These are phyloP conservation scores for Dendroctonus valens DNA, from an alignment of 1,140 invertebrate genomes.

Conservation along the genomic window DNA sequence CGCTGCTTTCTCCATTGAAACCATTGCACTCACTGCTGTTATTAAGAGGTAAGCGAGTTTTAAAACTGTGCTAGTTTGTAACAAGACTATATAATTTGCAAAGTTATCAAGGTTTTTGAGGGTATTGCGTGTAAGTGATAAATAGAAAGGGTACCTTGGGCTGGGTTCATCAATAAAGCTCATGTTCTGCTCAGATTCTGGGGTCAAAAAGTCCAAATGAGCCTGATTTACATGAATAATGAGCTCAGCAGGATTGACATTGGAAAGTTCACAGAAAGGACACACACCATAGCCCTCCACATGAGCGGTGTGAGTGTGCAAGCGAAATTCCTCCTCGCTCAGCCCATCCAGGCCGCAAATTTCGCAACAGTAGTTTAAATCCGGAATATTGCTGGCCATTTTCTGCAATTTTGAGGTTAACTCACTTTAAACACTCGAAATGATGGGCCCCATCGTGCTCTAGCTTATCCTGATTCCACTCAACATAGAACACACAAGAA, in stretches of 20 bases:
- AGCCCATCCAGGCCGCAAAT: conserved; percentile 79
- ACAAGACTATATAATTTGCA: no score
- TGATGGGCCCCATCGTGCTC: no score
- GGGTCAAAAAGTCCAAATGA: conserved; percentile 76
- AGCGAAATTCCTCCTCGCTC: conserved; percentile 74
- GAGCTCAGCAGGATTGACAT: conserved; percentile 71
- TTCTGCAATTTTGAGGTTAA: not conserved
- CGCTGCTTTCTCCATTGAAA: conserved; percentile 39
- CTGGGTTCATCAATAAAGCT: conserved; percentile 64
- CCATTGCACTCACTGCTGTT: conserved; percentile 40
- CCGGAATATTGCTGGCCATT: conserved; percentile 50
- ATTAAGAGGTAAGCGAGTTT: not conserved
- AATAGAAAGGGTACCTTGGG: conserved; percentile 55
- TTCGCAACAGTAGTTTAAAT: conserved; percentile 65
- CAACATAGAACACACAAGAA: no score
- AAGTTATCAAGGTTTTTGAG: no score
- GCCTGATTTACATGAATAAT: conserved; percentile 75
- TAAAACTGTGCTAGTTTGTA: no score
- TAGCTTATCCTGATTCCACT: no score
- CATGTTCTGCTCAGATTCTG: conserved; percentile 60
- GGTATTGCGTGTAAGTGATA: not conserved
- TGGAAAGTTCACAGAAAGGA: conserved; percentile 77
- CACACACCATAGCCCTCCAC: conserved; percentile 74
- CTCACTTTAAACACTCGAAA: no score
- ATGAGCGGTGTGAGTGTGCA: conserved; percentile 73